Evolutionary conservation across 2,888 invertebrate species (phyloP), one percentile per base, ranked within the genome.

Genomic region (Iphiclides podalirius): DNA sequence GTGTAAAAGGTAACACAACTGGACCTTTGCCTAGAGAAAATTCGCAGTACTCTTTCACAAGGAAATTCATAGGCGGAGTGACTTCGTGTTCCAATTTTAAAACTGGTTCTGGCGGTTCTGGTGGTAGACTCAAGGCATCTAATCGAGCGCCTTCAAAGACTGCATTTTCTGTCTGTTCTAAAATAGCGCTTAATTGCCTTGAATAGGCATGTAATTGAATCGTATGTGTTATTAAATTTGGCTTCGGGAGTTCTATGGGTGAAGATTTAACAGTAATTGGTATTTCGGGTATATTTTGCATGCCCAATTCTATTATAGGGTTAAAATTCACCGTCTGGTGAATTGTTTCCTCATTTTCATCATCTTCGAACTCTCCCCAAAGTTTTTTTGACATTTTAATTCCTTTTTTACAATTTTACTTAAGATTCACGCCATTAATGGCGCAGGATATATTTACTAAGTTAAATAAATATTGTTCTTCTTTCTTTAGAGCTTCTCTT

Each of bases 271-370:
- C 86, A 20, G 79, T 75, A 37, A 84, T 87, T 0, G 85, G 82
- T 62, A 85, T 84, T 70, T 88, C 88, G 1, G 88, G 86, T 45
- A 89, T 88, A 48, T 87, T 87, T 65, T 87, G 88, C 85, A 89
- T 79, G 4, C 88, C 89, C 36, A 88, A 66, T 63, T 89, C 89
- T 40, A 89, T 89, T 12, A 89, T 85, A 1, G 89, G 89, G 51
- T 84, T 86, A 54, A 89, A 89, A 57, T 89, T 88, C 1, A 88
- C 88, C 41, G 72, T 84, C 54, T 86, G 85, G 14, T 83, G 58
- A 54, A 83, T 58, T 1, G 75, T 67, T 41, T 84, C 79, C 40
- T 85, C 79, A 17, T 68, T 67, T 37, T 63, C 70, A 42, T 77
- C 78, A 14, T 79, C 73, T 54, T 85, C 84, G 51, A 85, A 71